These are phyloP conservation scores for Lasiommata megera DNA, from an alignment of 2,888 invertebrate genomes.

Conservation along the genomic window DNA sequence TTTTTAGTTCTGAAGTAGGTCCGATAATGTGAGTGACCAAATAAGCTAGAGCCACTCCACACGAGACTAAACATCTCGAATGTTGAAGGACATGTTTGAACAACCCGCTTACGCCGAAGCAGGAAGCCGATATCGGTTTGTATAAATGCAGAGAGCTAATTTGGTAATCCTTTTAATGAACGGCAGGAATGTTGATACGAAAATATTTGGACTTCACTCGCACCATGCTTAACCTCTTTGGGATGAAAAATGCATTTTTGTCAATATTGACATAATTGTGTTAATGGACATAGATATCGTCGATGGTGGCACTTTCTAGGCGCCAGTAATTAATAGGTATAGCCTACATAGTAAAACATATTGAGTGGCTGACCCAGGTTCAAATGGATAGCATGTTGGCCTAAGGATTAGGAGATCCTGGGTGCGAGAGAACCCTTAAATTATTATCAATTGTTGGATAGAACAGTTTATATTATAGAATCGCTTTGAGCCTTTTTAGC, in stretches of 20 bases:
- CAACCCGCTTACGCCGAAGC: constrained; percentile 44
- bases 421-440: too few relatives aligned
- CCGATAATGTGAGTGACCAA: constrained; percentile 23
- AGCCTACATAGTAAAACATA: too few relatives aligned
- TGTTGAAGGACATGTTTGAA: constrained; percentile 43
- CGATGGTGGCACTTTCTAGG: constrained; percentile 4
- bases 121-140: constrained; percentile 41
- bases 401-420: too few relatives aligned
- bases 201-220: constrained; percentile 14
- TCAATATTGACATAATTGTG: constrained; percentile 1
- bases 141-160: constrained; percentile 25
- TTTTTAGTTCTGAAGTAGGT: neutral
- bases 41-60: constrained; percentile 30
- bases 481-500: too few relatives aligned
- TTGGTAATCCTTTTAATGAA: constrained; percentile 28
- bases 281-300: constrained; percentile 2
- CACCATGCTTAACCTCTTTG: neutral
- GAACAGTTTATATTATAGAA: too few relatives aligned
- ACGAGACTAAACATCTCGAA: constrained; percentile 38
- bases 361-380: too few relatives aligned
- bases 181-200: constrained; percentile 14
- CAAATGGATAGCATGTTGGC: too few relatives aligned
- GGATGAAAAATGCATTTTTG: constrained; percentile 4
- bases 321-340: too few relatives aligned
- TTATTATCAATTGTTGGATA: too few relatives aligned